Percentiles rank a stretch among this genome's conserved stretches.
phyloP scores from a whole-genome alignment of 2,113 vertebrate species.

The Chaenocephalus aceratus region DNA sequence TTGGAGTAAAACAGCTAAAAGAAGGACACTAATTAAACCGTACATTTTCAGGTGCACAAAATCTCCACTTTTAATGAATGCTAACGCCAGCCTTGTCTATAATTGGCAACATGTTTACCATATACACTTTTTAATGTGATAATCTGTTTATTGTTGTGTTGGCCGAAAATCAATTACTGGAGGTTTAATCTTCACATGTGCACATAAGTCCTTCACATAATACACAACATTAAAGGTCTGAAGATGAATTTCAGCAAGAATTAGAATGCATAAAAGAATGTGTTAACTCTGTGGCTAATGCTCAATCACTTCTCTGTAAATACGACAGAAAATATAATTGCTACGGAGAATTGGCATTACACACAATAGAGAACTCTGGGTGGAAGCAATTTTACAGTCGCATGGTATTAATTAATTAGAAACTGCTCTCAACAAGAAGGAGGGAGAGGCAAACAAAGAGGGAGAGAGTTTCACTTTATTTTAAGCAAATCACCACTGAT shows the following conservation, averaged over 20 bases:
- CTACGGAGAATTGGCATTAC: constrained; percentile 37
- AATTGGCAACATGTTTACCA: neutral
- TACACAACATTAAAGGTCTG: neutral
- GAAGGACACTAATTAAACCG: neutral
- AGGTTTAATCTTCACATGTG: neutral
- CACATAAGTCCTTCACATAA: neutral
- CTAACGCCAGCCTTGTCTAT: neutral
- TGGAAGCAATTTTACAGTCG: constrained; percentile 56
- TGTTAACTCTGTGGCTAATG: constrained; percentile 35
- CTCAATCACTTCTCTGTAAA: constrained; percentile 31
- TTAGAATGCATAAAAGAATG: constrained; percentile 23
- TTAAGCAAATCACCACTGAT: constrained; percentile 47
- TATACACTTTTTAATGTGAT: neutral
- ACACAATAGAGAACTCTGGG: constrained; percentile 43
- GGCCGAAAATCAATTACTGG: neutral
- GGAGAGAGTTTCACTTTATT: constrained; percentile 17
- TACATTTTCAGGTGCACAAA: neutral
- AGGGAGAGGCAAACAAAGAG: constrained; percentile 11
- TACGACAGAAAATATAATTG: constrained; percentile 40
- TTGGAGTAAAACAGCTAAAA: neutral
- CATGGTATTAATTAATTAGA: constrained; percentile 67
- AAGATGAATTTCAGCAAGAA: constrained; percentile 4
- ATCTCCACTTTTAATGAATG: neutral
- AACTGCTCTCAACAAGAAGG: constrained; percentile 25
- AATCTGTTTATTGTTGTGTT: neutral